Percentiles rank a stretch among this genome's conserved stretches.
These are phyloP conservation scores for Lepilemur septentrionalis DNA, from an alignment of 2,797 vertebrate genomes.

Conservation along the genomic window DNA sequence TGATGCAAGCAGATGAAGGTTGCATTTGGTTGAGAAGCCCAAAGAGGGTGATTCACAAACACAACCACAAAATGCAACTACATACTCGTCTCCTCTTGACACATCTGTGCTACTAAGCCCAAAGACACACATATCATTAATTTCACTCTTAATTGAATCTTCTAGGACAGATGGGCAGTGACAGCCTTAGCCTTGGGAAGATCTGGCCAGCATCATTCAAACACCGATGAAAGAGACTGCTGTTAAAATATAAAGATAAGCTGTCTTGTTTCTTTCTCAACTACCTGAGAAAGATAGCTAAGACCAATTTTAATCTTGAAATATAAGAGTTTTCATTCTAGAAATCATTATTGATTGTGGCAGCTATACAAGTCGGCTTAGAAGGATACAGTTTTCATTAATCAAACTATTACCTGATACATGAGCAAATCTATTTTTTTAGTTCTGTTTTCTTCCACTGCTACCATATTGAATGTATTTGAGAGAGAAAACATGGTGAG, in stretches of 20 bases:
- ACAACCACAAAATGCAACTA: neutral
- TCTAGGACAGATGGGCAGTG: neutral
- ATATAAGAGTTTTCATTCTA: slow-evolving; percentile 12
- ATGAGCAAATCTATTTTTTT: slow-evolving; percentile 56
- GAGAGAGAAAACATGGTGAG: slow-evolving; percentile 7
- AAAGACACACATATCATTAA: neutral
- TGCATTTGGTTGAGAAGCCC: slow-evolving; percentile 24
- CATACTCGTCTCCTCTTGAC: neutral
- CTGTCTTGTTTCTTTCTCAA: neutral
- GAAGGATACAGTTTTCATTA: slow-evolving; percentile 75
- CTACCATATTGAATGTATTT: slow-evolving; percentile 42
- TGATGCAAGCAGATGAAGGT: slow-evolving; percentile 10
- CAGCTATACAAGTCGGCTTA: slow-evolving; percentile 18
- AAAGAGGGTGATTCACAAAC: neutral
- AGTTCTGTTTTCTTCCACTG: slow-evolving; percentile 58
- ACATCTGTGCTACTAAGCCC: neutral
- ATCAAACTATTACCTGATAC: slow-evolving; percentile 70
- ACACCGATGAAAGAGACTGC: neutral
- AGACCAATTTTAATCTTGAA: neutral
- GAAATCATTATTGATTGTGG: neutral
- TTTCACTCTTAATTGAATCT: neutral
- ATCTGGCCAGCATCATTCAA: neutral
- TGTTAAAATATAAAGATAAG: slow-evolving; percentile 26
- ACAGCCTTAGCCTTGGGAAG: neutral
- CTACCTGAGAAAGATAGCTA: neutral